These are phyloP conservation scores for Mus minutoides DNA, from an alignment of 2,797 vertebrate genomes.

Conservation along the genomic window DNA sequence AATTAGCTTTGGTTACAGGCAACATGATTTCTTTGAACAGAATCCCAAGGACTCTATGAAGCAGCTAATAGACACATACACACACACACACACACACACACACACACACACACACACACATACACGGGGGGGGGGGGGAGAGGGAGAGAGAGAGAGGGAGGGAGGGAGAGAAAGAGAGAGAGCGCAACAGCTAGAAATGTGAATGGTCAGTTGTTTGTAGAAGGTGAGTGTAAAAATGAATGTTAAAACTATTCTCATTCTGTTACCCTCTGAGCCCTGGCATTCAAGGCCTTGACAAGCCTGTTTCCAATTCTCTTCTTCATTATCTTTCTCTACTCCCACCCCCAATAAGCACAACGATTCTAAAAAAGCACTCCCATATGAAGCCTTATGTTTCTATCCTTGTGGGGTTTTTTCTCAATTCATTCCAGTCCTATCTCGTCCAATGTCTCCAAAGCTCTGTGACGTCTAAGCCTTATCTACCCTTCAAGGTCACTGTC, in stretches of 20 bases:
- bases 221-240: background rate
- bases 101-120: no score
- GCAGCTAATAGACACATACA: background rate
- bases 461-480: background rate
- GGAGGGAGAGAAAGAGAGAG: no score
- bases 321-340: background rate
- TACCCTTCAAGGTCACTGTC: slow-evolving; percentile 16
- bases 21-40: background rate
- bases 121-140: no score
- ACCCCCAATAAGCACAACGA: no score
- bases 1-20: background rate
- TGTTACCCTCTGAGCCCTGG: background rate
- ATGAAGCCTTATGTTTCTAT: background rate
- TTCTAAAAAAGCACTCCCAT: background rate
- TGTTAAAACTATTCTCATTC: background rate
- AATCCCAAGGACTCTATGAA: background rate
- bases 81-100: no score
- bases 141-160: no score
- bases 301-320: background rate
- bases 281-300: background rate
- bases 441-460: background rate
- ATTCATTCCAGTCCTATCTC: background rate
- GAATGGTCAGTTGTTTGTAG: background rate
- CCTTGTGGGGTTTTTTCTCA: background rate
- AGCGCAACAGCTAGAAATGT: background rate